phyloP scores from a whole-genome alignment of 1,140 invertebrate species.

The Hetaerina americana region DNA sequence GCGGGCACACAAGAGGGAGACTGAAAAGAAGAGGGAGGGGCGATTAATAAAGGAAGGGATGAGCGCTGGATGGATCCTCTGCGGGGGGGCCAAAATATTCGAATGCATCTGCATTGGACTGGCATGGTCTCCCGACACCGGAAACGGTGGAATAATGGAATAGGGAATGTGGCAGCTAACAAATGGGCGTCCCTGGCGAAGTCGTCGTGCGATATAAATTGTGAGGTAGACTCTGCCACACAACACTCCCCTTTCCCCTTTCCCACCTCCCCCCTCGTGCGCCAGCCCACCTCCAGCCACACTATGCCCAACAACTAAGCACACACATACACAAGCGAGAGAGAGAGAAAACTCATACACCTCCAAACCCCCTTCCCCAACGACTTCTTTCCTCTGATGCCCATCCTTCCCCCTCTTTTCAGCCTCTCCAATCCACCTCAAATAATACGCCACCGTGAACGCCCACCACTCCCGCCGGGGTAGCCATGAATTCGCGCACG shows the following conservation, averaged over 20 bases:
- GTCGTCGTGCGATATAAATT: background rate
- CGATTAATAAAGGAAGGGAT: background rate
- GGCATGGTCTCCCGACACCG: background rate
- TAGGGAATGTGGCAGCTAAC: background rate
- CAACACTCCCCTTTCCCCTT: background rate
- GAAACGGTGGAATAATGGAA: background rate
- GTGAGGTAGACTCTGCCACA: background rate
- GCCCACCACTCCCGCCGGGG: no score
- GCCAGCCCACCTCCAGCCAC: background rate
- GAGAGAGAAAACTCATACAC: background rate
- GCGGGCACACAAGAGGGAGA: no score
- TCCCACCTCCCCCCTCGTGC: background rate
- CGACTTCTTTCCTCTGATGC: no score
- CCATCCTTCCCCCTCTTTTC: no score
- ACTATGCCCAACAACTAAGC: background rate
- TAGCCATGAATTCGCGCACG: no score
- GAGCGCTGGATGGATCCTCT: background rate
- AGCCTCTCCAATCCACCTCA: no score
- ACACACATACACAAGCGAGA: background rate
- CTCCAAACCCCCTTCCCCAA: background rate
- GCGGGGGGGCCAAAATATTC: background rate
- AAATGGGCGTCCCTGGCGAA: background rate
- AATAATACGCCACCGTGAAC: no score
- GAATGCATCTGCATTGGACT: background rate
- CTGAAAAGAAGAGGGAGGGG: no score